A percentile compares a stretch with the other conserved stretches of the same genome.
Conservation (phyloP, 2,797 vertebrate species). For the Poeciliopsis paucimaculata region DNA sequence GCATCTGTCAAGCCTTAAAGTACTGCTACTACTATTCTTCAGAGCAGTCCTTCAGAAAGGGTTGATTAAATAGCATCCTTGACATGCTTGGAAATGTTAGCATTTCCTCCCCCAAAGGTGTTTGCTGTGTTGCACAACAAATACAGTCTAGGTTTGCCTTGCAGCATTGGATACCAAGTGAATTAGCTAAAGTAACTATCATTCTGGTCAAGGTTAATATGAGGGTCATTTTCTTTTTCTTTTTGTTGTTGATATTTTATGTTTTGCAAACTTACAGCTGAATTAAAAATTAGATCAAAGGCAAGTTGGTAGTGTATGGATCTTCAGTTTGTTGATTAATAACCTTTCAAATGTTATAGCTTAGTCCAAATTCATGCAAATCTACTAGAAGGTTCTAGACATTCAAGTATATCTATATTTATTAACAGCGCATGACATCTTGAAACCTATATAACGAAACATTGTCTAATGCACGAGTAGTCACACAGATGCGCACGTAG, state of each 20-base stretch:
- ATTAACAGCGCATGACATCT: neutral
- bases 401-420: neutral
- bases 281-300: neutral
- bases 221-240: neutral
- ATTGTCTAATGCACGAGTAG: slow-evolving; percentile 17
- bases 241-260: neutral
- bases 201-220: neutral
- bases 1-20: neutral
- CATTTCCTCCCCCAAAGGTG: neutral
- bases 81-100: neutral
- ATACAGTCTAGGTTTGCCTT: neutral
- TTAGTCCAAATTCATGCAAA: neutral
- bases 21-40: neutral
- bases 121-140: neutral
- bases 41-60: neutral
- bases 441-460: slow-evolving; percentile 12
- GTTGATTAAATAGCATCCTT: neutral
- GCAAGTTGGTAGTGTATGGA: neutral
- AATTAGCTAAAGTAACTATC: neutral
- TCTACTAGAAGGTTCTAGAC: neutral
- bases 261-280: neutral
- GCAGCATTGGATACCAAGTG: neutral
- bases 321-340: neutral
- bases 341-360: neutral
- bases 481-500: slow-evolving; percentile 26